A percentile compares a stretch with the other conserved stretches of the same genome.
Evolutionary conservation across 2,113 vertebrate genomes (phyloP).

Genomic region (Rousettus leschenaultii): DNA sequence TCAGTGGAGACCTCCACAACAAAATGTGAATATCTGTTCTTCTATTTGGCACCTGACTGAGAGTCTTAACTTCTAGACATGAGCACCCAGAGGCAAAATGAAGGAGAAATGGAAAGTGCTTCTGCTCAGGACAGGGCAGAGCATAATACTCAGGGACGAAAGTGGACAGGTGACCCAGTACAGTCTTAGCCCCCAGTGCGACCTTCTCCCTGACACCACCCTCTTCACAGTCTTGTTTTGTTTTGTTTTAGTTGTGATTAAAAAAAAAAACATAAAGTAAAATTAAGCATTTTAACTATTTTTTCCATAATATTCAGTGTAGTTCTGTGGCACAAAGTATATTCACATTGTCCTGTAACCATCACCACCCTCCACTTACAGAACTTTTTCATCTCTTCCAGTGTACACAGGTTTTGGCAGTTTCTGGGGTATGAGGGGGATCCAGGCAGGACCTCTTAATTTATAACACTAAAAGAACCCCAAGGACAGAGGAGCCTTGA

Average conservation of each 20-base stretch:
- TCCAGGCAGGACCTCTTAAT: background rate
- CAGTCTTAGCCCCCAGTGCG: background rate
- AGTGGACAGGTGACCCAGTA: too few species aligned
- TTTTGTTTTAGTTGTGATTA: background rate
- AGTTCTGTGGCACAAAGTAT: background rate
- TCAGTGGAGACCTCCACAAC: background rate
- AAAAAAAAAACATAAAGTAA: too few species aligned
- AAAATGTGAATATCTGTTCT: background rate
- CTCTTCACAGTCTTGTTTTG: background rate
- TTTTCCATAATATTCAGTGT: too few species aligned
- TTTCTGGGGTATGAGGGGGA: background rate
- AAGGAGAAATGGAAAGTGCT: background rate
- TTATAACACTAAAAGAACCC: background rate
- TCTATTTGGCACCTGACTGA: background rate
- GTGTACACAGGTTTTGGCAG: background rate
- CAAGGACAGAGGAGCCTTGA: background rate
- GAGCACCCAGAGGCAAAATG: background rate
- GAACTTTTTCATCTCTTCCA: background rate
- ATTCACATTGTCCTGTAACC: accelerated
- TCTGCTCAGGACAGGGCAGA: background rate
- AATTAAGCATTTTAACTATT: background rate
- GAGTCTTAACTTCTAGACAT: background rate
- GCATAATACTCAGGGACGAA: too few species aligned
- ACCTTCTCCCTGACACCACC: accelerated
- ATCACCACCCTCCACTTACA: accelerated